Evolutionary conservation across 2,888 invertebrate species (phyloP), one percentile per base, ranked within the genome.

Genomic region (Galerucella nymphaeae): DNA sequence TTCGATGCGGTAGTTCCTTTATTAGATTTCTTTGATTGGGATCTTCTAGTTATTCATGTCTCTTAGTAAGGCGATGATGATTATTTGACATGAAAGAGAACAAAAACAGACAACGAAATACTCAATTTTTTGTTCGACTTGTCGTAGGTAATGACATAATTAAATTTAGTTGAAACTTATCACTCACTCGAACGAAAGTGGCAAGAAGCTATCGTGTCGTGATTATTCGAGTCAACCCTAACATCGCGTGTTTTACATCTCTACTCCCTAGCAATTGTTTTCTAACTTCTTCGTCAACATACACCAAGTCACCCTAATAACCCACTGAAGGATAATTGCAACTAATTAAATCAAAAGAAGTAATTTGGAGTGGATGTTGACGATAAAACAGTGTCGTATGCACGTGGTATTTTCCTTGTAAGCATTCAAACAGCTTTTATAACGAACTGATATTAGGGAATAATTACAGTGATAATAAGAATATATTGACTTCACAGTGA

Each of bases 281-380:
- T 18, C 55, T 16, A 30, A 55, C 55, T 55, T 55, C 55, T 55
- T 16, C 20, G 18, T 55, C 5, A 55, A 20, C 18, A 16, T 55
- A 55, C 55, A 18, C n/a, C 55, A 18, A 55, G 20, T 55, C 55
- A 55, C 16, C 55, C 18, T 16, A 18, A 55, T 55, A 20, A 55
- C 20, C 55, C 13, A n/a, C 16, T n/a, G 5, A 74, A 71, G 75
- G 80, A 81, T 81, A 80, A 81, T 80, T 81, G 79, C 78, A 77
- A 75, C 78, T 81, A 80, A 81, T 81, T 81, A 81, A 80, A 81
- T 80, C 79, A 77, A 78, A 79, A 79, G 79, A 76, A 72, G 81
- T 77, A 80, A 80, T 81, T 80, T 80, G 80, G 75, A 76, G 79
- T 78, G 75, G 79, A 78, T 79, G 78, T 75, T 80, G 80, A 20